Conservation (phyloP, 2,113 vertebrate species). For the Pterocles gutturalis region DNA sequence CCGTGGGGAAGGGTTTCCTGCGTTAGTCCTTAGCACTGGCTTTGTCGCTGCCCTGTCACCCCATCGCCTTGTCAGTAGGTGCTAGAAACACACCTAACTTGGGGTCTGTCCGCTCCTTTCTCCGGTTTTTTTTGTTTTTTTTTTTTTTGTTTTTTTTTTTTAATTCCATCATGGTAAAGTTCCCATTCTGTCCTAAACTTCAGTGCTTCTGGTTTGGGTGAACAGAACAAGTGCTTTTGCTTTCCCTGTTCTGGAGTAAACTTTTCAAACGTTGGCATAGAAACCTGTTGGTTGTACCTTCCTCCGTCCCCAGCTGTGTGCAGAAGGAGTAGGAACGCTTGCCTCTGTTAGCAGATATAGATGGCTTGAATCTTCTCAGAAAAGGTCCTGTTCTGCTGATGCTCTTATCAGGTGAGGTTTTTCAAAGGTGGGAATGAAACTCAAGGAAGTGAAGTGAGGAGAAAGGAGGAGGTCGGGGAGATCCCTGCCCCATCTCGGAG, state of each 20-base stretch:
- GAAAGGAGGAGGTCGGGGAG: not conserved
- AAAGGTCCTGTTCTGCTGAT: fast-evolving
- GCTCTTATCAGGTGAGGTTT: not conserved
- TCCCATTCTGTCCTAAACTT: fast-evolving
- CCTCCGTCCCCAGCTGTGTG: not conserved
- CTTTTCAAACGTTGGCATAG: fast-evolving
- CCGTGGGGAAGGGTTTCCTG: not conserved
- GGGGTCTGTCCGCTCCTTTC: not conserved
- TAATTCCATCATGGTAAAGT: not conserved
- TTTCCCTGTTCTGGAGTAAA: not conserved
- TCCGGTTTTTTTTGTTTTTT: fast-evolving
- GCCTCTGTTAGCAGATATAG: fast-evolving
- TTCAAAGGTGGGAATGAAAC: not conserved
- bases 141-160: not conserved
- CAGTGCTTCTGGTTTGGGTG: not conserved
- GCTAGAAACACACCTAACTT: fast-evolving
- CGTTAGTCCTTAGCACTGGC: fast-evolving
- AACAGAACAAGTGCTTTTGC: not conserved
- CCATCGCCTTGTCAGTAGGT: fast-evolving
- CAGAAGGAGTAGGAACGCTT: fast-evolving
- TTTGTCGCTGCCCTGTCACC: fast-evolving
- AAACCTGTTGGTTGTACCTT: not conserved
- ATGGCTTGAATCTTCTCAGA: fast-evolving
- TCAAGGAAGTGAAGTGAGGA: not conserved
- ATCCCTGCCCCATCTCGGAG: not conserved